Base-by-base conservation (phyloP, 2,797 vertebrate genomes). In the Varecia variegata region DNA sequence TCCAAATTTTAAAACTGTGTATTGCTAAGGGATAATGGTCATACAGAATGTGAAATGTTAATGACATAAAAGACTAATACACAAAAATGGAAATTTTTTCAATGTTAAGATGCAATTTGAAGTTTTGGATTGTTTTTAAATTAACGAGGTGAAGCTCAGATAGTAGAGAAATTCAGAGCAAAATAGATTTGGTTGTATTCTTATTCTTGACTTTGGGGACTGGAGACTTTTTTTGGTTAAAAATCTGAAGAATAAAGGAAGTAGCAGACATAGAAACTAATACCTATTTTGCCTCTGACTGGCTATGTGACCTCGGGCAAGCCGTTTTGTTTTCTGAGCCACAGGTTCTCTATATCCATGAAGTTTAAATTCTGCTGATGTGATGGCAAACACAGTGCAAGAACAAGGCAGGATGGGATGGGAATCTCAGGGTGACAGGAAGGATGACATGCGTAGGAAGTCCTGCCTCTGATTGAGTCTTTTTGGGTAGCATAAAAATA, bases 71-170 rank as follows among this genome's bases (percentile, higher is more conserved):
- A 93, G 15, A 70, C 32, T 2, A 67, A 17, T 27, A 56, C n/a
- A 68, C 93, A 83, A 82, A 88, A 81, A 52, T 35, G n/a, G 32
- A 87, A 77, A 83, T 15, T 45, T 96, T 73, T 96, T 79, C 74
- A 67, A 30, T 12, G 20, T 84, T 81, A 71, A 84, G 47, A 68
- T 88, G 43, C 4, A 25, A 4, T 86, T 95, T 20, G 77, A 71
- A 88, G 52, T 76, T 21, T 62, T 93, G 73, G 60, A n/a, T 87
- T 94, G 32, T 62, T 96, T 93, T 54, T 84, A 85, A 91, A 67
- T 86, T 50, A 88, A 74, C 60, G 47, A 94, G 62, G 50, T 68
- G 43, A 87, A 87, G 35, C 43, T 18, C 47, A 17, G 27, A 35
- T 84, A 12, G 45, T 71, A 58, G 68, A 93, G 54, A 67, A 93